Conservation (phyloP, 1,140 invertebrate genomes). For the Drosophila repleta region DNA sequence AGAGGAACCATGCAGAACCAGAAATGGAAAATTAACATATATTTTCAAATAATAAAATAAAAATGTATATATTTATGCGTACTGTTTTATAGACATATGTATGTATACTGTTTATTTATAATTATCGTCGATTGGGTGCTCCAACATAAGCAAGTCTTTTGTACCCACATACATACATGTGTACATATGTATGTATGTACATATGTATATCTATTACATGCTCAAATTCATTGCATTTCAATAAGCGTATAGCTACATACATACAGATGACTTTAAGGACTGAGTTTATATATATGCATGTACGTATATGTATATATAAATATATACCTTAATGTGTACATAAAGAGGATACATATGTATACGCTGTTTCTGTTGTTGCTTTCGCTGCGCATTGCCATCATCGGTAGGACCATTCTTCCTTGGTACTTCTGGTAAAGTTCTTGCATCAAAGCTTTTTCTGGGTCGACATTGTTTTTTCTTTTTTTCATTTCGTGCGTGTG, state of each 20-base stretch:
- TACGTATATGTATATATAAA: slow-evolving; percentile 3
- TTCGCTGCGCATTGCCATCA: slow-evolving; percentile 48
- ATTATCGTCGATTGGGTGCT: too few species aligned
- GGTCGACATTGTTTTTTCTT: slow-evolving; percentile 22
- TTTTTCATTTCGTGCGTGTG: neutral
- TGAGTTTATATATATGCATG: neutral
- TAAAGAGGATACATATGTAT: slow-evolving; percentile 5
- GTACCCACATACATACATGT: slow-evolving; percentile 8
- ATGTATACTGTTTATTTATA: too few species aligned
- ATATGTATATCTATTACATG: neutral
- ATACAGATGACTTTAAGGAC: too few species aligned
- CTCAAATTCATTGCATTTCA: too few species aligned
- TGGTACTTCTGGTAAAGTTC: slow-evolving; percentile 69
- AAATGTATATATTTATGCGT: too few species aligned
- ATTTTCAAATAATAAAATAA: too few species aligned
- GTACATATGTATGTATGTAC: too few species aligned
- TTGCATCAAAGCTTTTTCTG: slow-evolving; percentile 65
- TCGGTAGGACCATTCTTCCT: slow-evolving; percentile 54
- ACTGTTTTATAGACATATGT: too few species aligned
- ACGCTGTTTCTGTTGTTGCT: slow-evolving; percentile 3
- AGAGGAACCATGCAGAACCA: neutral
- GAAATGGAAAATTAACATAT: neutral
- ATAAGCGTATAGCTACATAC: too few species aligned
- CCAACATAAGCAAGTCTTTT: slow-evolving; percentile 39
- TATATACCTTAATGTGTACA: neutral